Evolutionary conservation across 2,797 vertebrate species (phyloP), one percentile per base, ranked within the genome.

Genomic region (Etheostoma nigrum): DNA sequence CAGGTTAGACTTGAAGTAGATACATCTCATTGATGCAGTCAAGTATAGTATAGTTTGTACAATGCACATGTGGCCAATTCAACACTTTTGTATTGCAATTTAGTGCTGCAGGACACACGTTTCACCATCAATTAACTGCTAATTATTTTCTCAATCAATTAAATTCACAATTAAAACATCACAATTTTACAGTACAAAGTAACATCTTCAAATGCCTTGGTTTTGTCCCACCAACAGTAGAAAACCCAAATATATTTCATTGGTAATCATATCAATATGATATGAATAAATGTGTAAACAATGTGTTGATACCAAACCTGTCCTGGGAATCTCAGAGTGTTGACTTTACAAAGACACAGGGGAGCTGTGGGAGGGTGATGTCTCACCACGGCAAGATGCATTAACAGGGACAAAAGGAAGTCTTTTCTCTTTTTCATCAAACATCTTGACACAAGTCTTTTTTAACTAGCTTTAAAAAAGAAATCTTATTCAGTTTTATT

Each of bases 21-120:
- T 71, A 40, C 59, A 33, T 14, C 18, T 42, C 49, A 85, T 72
- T 80, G 82, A 88, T 66, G 60, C 55, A 55, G 33, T 73, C 66
- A 58, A 18, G n/a, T 67, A 51, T 65, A 18, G n/a, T 67, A 49
- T 65, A 57, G 11, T 25, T 33, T 49, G 15, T 16, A 58, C 21
- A 75, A 80, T 71, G n/a, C 27, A 68, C 53, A 62, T 33, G 51
- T 25, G 67, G 53, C 51, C n/a, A 60, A 3, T 65, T 73, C 2
- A 62, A n/a, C 44, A 57, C 48, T 60, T 74, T 51, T 42, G 0
- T 49, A 51, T 59, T 40, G 6, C 16, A 48, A 5, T 36, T 30
- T 11, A 44, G 7, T 0, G 6, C 40, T 61, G 57, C 49, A 64
- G 61, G 5, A 45, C 51, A 19, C 23, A 45, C 14, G 2, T 57